phyloP scores from a whole-genome alignment of 2,888 invertebrate species.

The Aethes cnicana region DNA sequence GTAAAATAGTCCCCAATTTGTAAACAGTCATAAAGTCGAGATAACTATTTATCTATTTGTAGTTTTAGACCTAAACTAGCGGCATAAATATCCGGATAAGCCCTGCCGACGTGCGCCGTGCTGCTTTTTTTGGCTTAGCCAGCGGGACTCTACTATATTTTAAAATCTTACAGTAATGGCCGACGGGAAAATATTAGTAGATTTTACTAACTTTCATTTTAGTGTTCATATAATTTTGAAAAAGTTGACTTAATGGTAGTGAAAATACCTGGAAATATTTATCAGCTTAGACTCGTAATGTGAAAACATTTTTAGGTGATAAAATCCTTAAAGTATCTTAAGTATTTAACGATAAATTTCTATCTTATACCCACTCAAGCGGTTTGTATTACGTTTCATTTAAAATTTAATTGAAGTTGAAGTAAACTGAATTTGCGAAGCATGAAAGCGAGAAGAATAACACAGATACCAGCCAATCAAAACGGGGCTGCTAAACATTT shows the following conservation, averaged over 20 bases:
- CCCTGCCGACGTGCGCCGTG: slow-evolving; percentile 40
- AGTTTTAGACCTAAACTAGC: slow-evolving; percentile 19
- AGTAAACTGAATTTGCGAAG: neutral
- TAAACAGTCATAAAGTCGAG: neutral
- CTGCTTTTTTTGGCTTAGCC: slow-evolving; percentile 36
- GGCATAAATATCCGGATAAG: slow-evolving; percentile 46
- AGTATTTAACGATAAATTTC: too few relatives aligned
- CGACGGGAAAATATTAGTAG: slow-evolving; percentile 15
- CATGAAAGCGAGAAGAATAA: neutral
- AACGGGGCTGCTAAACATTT: slow-evolving; percentile 4
- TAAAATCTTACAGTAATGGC: slow-evolving; percentile 12
- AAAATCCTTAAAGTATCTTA: too few relatives aligned
- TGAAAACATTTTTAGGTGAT: too few relatives aligned
- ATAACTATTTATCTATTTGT: slow-evolving; percentile 8
- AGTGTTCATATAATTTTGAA: too few relatives aligned
- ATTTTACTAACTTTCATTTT: too few relatives aligned
- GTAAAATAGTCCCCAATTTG: too few relatives aligned
- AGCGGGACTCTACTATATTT: slow-evolving; percentile 13
- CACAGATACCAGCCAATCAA: neutral
- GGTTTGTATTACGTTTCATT: neutral
- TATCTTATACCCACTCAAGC: too few relatives aligned
- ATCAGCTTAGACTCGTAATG: too few relatives aligned
- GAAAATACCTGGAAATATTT: too few relatives aligned
- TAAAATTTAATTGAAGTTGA: neutral
- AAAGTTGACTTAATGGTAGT: too few relatives aligned